phyloP scores from a whole-genome alignment of 1,140 invertebrate genomes.

The Magallana ariakensis region DNA sequence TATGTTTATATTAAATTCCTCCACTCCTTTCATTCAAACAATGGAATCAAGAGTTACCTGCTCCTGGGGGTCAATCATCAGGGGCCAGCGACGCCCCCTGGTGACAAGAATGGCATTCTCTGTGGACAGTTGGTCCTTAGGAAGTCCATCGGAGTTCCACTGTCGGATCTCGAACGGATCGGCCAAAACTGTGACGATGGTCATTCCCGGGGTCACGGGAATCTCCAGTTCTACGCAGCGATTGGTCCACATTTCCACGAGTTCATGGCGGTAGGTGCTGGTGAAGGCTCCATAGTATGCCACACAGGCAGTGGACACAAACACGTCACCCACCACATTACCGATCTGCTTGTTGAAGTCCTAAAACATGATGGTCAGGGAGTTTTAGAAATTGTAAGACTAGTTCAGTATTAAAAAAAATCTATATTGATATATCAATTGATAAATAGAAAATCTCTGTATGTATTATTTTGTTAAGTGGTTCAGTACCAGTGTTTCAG shows the following conservation, averaged over 20 bases:
- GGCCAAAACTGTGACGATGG: slow-evolving; percentile 87
- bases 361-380: slow-evolving; percentile 54
- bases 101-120: slow-evolving; percentile 94
- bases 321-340: slow-evolving; percentile 80
- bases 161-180: slow-evolving; percentile 90
- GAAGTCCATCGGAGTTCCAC: slow-evolving; percentile 91
- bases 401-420: no score
- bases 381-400: no score
- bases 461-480: no score
- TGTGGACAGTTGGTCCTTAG: slow-evolving; percentile 90
- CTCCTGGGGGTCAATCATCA: slow-evolving; percentile 95
- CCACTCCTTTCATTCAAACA: not conserved
- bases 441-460: no score
- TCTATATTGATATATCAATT: no score
- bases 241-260: slow-evolving; percentile 71
- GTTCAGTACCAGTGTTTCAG: no score
- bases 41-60: slow-evolving; percentile 82
- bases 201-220: slow-evolving; percentile 80
- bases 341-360: slow-evolving; percentile 77
- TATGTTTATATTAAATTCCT: no score
- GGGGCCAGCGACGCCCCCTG: slow-evolving; percentile 88
- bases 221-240: slow-evolving; percentile 76
- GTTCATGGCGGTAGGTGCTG: slow-evolving; percentile 73
- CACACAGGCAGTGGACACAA: slow-evolving; percentile 79
- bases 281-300: slow-evolving; percentile 81